These are phyloP conservation scores for Leistus spinibarbis DNA, from an alignment of 2,888 invertebrate species.

Conservation along the genomic window DNA sequence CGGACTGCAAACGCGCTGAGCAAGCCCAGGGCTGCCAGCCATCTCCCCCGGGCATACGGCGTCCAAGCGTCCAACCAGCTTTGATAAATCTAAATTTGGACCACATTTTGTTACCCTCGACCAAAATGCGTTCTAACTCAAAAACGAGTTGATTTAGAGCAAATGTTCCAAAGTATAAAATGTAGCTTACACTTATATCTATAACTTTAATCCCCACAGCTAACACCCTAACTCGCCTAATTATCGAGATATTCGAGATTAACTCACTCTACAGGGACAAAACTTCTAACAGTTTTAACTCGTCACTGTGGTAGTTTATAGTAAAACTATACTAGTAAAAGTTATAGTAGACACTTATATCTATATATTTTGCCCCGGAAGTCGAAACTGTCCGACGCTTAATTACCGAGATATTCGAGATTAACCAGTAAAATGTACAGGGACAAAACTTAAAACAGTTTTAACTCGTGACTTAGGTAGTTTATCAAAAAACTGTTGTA, in stretches of 20 bases:
- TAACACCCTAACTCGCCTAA: neutral
- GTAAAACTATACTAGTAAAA: too few species aligned
- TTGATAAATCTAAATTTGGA: slow-evolving; percentile 71
- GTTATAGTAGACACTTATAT: too few species aligned
- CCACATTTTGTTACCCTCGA: neutral
- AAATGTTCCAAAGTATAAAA: neutral
- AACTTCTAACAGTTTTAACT: too few species aligned
- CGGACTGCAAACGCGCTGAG: slow-evolving; percentile 77
- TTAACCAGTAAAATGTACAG: too few species aligned
- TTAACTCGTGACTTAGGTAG: too few species aligned
- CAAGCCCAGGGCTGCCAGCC: slow-evolving; percentile 75
- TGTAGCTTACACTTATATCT: neutral
- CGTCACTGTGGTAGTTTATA: too few species aligned
- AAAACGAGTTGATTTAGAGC: neutral
- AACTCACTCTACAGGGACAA: too few species aligned
- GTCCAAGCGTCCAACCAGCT: slow-evolving; percentile 86
- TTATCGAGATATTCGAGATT: neutral
- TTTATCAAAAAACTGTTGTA: too few species aligned
- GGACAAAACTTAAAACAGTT: too few species aligned
- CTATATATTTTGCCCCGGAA: too few species aligned
- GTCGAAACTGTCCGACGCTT: too few species aligned
- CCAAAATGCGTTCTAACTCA: neutral
- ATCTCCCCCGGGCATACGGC: slow-evolving; percentile 79
- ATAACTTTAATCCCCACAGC: neutral
- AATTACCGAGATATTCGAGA: too few species aligned